Evolutionary conservation across 2,113 vertebrate species (phyloP).

Genomic region (Gasterosteus aculeatus): DNA sequence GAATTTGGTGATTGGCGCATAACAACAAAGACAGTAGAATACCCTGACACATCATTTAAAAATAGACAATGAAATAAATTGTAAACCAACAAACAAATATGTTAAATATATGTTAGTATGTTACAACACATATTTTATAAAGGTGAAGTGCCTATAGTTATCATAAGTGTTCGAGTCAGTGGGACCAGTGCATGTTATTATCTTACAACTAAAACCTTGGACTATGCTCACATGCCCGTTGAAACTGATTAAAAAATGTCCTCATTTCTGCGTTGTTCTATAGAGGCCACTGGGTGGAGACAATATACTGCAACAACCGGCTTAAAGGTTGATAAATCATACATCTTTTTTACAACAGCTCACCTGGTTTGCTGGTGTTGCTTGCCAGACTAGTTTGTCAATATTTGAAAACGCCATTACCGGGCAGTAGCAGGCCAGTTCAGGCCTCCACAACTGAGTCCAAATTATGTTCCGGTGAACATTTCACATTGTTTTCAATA

Average conservation of each 20-base stretch:
- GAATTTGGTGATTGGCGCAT: too few species aligned
- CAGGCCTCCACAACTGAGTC: not conserved
- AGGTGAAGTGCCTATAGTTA: too few species aligned
- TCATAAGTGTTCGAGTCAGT: too few species aligned
- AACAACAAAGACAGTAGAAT: too few species aligned
- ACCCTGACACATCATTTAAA: too few species aligned
- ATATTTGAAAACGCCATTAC: not conserved
- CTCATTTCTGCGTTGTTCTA: not conserved
- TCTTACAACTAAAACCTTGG: not conserved
- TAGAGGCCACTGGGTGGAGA: conserved; percentile 45
- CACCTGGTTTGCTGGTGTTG: not conserved
- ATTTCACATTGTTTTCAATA: not conserved
- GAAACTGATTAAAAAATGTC: not conserved
- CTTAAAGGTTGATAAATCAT: not conserved
- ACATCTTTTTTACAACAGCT: not conserved
- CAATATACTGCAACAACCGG: conserved; percentile 7
- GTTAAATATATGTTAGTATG: too few species aligned
- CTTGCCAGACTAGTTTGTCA: not conserved
- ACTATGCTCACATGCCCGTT: not conserved
- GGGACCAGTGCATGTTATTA: not conserved
- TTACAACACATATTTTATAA: too few species aligned
- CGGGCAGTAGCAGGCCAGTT: not conserved
- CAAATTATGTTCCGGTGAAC: not conserved
- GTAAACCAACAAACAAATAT: too few species aligned
- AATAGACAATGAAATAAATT: too few species aligned